Evolutionary conservation across 1,140 invertebrate genomes (phyloP).

Genomic region (Hylaeus anthracinus): DNA sequence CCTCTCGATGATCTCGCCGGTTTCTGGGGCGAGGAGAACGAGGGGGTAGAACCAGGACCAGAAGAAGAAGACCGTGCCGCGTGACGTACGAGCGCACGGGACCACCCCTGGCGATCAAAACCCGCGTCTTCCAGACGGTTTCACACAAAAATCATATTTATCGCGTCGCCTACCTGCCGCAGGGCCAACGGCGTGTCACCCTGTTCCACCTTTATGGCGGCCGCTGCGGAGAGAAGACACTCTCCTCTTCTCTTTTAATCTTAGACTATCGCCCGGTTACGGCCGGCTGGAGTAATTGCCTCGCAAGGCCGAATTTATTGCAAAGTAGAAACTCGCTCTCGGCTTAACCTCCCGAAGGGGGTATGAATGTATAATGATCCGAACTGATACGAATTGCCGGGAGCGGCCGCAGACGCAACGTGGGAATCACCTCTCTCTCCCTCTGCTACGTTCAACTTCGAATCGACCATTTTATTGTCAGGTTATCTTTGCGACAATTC

Average conservation of each 20-base stretch:
- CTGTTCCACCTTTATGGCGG: constrained; percentile 48
- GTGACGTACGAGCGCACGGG: constrained; percentile 76
- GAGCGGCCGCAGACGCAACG: constrained; percentile 8
- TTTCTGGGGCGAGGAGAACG: constrained; percentile 62
- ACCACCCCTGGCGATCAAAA: constrained; percentile 77
- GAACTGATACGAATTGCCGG: constrained; percentile 29
- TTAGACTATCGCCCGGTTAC: constrained; percentile 56
- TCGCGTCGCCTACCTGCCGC: constrained; percentile 69
- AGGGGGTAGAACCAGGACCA: constrained; percentile 10
- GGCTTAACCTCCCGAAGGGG: constrained; percentile 8
- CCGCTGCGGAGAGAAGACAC: no score
- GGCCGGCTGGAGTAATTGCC: constrained; percentile 72
- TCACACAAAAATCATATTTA: constrained; percentile 79
- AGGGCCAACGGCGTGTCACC: constrained; percentile 33
- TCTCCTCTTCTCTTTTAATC: constrained; percentile 61
- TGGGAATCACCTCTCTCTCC: neutral
- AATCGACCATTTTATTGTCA: neutral
- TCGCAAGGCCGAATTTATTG: constrained; percentile 74
- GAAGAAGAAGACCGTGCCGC: constrained; percentile 55
- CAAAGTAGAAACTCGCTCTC: constrained; percentile 63
- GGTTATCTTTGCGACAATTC: neutral
- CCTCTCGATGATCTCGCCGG: constrained; percentile 34
- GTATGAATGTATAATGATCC: constrained; percentile 52
- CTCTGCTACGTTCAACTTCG: neutral
- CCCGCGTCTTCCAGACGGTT: constrained; percentile 71